Evolutionary conservation across 2,113 vertebrate genomes (phyloP).

Genomic region (Phyllostomus hastatus): DNA sequence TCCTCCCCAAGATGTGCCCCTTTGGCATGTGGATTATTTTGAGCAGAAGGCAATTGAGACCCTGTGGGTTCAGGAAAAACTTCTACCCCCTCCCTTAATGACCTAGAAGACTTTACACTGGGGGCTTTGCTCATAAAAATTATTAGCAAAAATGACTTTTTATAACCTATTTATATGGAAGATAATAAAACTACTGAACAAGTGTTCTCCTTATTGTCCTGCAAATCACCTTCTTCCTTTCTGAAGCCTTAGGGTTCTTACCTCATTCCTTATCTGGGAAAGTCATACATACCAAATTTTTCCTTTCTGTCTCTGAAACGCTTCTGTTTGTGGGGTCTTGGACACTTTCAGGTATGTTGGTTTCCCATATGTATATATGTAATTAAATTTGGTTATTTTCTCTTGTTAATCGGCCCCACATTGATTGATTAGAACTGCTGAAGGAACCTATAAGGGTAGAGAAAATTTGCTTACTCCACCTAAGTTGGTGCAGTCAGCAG

Average conservation of each 20-base stretch:
- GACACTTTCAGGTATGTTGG: neutral
- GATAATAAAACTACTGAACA: neutral
- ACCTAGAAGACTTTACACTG: neutral
- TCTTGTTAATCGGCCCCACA: neutral
- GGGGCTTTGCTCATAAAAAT: neutral
- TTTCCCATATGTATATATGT: neutral
- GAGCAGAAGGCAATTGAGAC: neutral
- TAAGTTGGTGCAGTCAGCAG: too few species aligned
- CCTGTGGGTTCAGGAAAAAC: neutral
- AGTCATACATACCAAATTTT: neutral
- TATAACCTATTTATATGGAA: neutral
- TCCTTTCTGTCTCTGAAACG: neutral
- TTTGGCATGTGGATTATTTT: neutral
- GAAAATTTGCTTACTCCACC: neutral
- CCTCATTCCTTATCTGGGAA: neutral
- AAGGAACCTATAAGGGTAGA: neutral
- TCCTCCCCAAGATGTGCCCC: neutral
- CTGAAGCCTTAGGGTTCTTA: neutral
- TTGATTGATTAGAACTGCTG: neutral
- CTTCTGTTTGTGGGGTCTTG: neutral
- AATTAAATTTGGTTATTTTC: neutral
- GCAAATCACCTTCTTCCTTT: neutral
- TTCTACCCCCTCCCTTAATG: neutral
- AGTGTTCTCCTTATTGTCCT: neutral
- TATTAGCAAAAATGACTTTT: neutral